A percentile compares a stretch with the other conserved stretches of the same genome.
phyloP scores from a whole-genome alignment of 2,797 vertebrate species.

The Lutjanus campechanus region DNA sequence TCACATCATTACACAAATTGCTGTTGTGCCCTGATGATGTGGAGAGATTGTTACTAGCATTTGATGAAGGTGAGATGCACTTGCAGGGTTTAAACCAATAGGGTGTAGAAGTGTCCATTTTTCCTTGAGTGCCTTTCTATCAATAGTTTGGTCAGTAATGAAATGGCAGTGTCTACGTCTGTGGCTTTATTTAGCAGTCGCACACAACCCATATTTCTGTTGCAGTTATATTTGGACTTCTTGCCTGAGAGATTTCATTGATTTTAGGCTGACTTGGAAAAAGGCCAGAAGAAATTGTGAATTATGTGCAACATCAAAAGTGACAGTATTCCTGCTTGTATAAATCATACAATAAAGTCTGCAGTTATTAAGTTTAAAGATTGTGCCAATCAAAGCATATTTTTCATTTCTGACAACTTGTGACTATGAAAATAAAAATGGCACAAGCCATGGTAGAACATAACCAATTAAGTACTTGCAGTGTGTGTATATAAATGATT shows the following conservation, averaged over 20 bases:
- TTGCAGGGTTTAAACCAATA: not conserved
- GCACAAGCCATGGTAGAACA: not conserved
- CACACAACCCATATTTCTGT: not conserved
- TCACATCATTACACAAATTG: no score
- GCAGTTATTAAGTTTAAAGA: not conserved
- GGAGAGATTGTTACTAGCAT: not conserved
- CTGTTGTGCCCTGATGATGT: not conserved
- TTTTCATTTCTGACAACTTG: not conserved
- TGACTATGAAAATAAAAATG: not conserved
- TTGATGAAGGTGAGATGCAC: not conserved
- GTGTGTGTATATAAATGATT: no score
- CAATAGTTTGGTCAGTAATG: no score
- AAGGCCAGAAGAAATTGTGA: not conserved
- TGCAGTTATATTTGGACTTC: not conserved
- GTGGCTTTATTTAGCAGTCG: not conserved
- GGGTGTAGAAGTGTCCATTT: not conserved
- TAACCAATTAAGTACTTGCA: no score
- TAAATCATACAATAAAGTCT: not conserved
- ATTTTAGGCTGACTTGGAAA: not conserved
- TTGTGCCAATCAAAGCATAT: no score
- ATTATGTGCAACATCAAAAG: not conserved
- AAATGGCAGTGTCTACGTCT: no score
- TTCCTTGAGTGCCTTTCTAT: not conserved
- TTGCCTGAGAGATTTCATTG: not conserved
- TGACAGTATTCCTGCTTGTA: not conserved